Evolutionary conservation across 2,113 vertebrate species (phyloP), one percentile per base, ranked within the genome.

Genomic region (Aspidoscelis tigris): DNA sequence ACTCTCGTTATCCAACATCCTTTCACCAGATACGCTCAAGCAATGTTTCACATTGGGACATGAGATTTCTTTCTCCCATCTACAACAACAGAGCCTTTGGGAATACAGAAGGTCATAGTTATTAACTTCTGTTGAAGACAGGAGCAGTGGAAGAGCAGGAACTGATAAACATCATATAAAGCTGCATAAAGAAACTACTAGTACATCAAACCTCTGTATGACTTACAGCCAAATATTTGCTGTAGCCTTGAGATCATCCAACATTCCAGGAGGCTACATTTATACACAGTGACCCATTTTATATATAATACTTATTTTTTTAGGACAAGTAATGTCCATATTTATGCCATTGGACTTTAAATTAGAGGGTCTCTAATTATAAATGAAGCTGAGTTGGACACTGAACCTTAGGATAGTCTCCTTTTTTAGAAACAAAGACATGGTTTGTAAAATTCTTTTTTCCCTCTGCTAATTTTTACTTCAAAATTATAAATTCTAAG

Each of bases 91-190:
- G 69, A 1, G 76, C 80, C 72, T 86, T 86, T 77, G 73, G 77
- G 82, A 88, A 88, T 0, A 1, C 0, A 66, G 1, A 81, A 87
- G 82, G 87, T 90, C 89, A 90, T 16, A 86, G 44, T 73, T 53
- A 90, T 0, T 78, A 72, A 88, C 72, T 90, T 82, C 21, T 65
- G 72, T 12, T 39, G 64, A 24, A 80, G 12, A 71, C 47, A 4
- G 68, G 1, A 82, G 39, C 2, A 81, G 10, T 24, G 20, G 72
- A 26, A 12, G 7, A 41, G 33, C 71, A 58, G 47, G 47, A 20
- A 77, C 24, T 68, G 70, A 70, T 43, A 76, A 50, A 2, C 21
- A 55, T 0, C 76, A 74, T 65, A 18, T 53, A 69, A 84, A 83
- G 26, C 1, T 66, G 77, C 68, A 39, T 16, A 53, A 16, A 16